Evolutionary conservation across 2,888 invertebrate species (phyloP).

Genomic region (Pristionchus exspectatus): DNA sequence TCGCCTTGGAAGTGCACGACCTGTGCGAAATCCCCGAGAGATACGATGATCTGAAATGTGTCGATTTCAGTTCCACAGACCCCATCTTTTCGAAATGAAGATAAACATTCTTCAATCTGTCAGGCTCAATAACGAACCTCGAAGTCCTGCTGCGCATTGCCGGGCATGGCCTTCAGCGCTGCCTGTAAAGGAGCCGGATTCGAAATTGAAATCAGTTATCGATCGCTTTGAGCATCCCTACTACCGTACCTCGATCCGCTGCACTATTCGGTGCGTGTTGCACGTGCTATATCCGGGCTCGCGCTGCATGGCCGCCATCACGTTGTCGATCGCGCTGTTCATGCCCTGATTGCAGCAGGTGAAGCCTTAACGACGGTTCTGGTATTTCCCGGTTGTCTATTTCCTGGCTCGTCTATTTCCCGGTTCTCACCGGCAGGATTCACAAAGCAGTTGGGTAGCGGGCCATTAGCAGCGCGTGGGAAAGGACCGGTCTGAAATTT

Average conservation of each 20-base stretch:
- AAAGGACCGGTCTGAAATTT: background rate
- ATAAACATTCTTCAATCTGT: too few species aligned
- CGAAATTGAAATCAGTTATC: background rate
- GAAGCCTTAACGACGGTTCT: background rate
- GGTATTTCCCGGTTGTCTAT: background rate
- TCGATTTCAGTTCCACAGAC: too few species aligned
- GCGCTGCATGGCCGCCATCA: background rate
- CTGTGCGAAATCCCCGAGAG: conserved; percentile 42
- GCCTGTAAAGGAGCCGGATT: background rate
- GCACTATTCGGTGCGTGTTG: background rate
- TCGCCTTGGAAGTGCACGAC: conserved; percentile 14
- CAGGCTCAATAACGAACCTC: background rate
- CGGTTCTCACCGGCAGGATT: background rate
- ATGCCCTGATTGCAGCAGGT: conserved; percentile 42
- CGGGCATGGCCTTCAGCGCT: background rate
- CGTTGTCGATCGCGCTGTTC: background rate
- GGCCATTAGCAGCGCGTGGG: background rate
- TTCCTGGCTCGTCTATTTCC: too few species aligned
- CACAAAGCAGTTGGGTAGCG: conserved; percentile 32
- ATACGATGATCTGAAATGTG: conserved; percentile 18
- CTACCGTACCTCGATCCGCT: background rate
- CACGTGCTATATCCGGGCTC: background rate
- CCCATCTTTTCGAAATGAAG: too few species aligned
- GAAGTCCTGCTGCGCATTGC: background rate
- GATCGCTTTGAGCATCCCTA: background rate